These are phyloP conservation scores for Pogonognathellus flavescens DNA, from an alignment of 1,140 invertebrate genomes.

Conservation along the genomic window DNA sequence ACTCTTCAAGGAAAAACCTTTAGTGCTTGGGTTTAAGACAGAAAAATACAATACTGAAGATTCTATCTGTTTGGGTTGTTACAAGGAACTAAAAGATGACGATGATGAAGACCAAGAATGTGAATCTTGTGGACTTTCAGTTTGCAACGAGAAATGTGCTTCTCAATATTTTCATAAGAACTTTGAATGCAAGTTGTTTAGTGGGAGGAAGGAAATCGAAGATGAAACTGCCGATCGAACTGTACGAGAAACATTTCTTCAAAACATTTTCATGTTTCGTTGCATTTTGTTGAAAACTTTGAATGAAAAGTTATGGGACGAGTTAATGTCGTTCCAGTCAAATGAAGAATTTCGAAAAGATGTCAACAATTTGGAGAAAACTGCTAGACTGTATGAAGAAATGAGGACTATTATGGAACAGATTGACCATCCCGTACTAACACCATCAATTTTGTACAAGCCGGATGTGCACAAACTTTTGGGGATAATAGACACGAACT, in stretches of 20 bases:
- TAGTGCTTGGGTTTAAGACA: conserved; percentile 67
- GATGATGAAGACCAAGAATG: conserved; percentile 52
- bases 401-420: conserved; percentile 54
- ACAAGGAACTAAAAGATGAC: conserved; percentile 55
- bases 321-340: conserved; percentile 57
- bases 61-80: conserved; percentile 68
- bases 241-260: conserved; percentile 51
- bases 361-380: conserved; percentile 59
- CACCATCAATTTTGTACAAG: conserved; percentile 34
- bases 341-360: conserved; percentile 53
- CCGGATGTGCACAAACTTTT: conserved; percentile 68
- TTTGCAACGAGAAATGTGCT: conserved; percentile 59
- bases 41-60: conserved; percentile 28
- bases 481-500: conserved; percentile 69
- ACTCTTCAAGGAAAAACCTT: conserved; percentile 67
- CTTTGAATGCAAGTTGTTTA: conserved; percentile 62
- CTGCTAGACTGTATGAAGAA: conserved; percentile 56
- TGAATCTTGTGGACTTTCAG: conserved; percentile 56
- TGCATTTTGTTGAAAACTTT: conserved; percentile 57
- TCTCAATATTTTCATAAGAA: conserved; percentile 62
- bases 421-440: conserved; percentile 51
- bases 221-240: neutral
- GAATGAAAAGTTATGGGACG: conserved; percentile 44
- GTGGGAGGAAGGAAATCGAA: conserved; percentile 10
- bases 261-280: conserved; percentile 60